Percentiles rank a stretch among this genome's conserved stretches.
Evolutionary conservation across 2,888 invertebrate genomes (phyloP).

Genomic region (Sphaerophoria taeniata): DNA sequence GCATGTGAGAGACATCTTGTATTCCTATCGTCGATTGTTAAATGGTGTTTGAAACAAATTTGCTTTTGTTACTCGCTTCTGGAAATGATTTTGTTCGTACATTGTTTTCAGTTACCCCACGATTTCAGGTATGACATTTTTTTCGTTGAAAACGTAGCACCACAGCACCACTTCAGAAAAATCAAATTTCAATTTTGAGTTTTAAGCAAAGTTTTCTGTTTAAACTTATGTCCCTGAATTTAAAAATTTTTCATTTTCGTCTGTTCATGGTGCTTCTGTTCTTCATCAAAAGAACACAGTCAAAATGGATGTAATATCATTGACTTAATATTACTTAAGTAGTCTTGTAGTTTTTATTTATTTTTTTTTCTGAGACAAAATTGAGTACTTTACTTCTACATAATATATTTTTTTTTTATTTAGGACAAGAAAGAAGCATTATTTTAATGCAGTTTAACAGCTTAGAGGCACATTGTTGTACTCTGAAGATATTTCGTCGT

Average conservation of each 20-base stretch:
- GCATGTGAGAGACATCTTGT: constrained; percentile 68
- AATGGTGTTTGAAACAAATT: constrained; percentile 71
- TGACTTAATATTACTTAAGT: not conserved
- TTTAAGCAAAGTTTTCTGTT: not conserved
- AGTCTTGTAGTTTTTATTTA: not conserved
- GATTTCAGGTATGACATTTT: not conserved
- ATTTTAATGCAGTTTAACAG: constrained; percentile 56
- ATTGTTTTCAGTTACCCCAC: not conserved
- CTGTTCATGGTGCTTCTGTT: not conserved
- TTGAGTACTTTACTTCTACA: constrained; percentile 7
- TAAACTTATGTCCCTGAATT: constrained; percentile 1
- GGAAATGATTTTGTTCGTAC: constrained; percentile 43
- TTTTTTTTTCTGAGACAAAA: constrained; percentile 5
- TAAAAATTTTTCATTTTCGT: not conserved
- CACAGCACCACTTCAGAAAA: constrained; percentile 7
- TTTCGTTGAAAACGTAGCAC: not conserved
- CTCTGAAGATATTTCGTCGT: not conserved
- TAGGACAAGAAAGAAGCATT: too few species aligned
- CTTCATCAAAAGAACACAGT: not conserved
- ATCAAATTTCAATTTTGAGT: constrained; percentile 20
- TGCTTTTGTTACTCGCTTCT: constrained; percentile 46
- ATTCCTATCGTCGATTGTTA: constrained; percentile 59
- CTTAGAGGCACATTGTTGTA: constrained; percentile 19
- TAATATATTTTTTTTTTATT: too few species aligned
- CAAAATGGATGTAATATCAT: not conserved